Base-by-base conservation (phyloP, 2,113 vertebrate species). In the Ctenomys sociabilis region DNA sequence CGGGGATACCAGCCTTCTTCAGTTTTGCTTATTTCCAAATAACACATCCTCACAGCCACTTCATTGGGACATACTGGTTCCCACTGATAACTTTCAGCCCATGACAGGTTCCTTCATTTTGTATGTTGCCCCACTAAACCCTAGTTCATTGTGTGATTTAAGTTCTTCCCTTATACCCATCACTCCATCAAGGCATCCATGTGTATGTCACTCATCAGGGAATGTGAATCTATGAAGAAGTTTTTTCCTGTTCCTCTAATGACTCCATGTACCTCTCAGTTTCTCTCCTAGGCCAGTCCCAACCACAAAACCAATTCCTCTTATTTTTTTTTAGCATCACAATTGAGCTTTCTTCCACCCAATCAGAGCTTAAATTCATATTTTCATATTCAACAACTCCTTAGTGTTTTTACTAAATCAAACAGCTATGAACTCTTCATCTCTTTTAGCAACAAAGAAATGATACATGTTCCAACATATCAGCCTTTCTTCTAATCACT, bases 371-470 rank as follows among this genome's bases (percentile, higher is more conserved):
- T 59, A n/a, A 70, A 49, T 7, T 49, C 43, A 13, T 26, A 82
- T 52, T 5, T 96, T 52, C 88, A 54, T 78, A 64, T 35, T 37
- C 37, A 21, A 80, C 68, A 73, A 40, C 16, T 84, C 81, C 66
- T 43, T 85, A 40, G 7, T 66, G 24, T 45, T 63, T 64, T 80
- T 35, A 5, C 73, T 80, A 52, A 81, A 89, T 77, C 59, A 37
- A 77, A 96, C 80, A 95, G 24, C 49, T 82, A 59, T 7, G 3
- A 37, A 17, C 13, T 77, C 94, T 77, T 19, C 66, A 40, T 92
- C 77, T 87, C 90, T 92, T 87, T 88, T 14, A 75, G 52, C 75
- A 84, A 90, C 49, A 57, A 61, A 37, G 32, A 54, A 70, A 66
- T 21, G 3, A n/a, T n/a, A 73, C 21, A 84, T 49, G 49, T 45